A percentile compares a stretch with the other conserved stretches of the same genome.
Conservation (phyloP, 2,888 invertebrate species). For the Salticus scenicus region DNA sequence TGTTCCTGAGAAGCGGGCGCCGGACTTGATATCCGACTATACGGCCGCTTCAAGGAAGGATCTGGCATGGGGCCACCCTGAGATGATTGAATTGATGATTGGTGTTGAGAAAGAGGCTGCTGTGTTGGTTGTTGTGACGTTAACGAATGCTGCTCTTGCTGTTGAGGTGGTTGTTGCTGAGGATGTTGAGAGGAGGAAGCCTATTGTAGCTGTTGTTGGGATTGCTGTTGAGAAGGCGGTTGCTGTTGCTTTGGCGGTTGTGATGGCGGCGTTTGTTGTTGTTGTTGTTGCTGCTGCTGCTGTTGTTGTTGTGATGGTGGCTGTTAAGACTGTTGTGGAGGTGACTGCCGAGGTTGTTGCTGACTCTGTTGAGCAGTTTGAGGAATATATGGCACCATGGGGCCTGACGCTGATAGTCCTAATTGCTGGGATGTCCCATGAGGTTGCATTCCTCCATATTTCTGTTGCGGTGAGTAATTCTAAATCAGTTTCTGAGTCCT, state of each 20-base stretch:
- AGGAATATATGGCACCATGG: constrained; percentile 38
- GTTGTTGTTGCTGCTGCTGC: constrained; percentile 15
- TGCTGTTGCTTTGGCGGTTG: constrained; percentile 13
- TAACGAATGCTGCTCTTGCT: neutral
- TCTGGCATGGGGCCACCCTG: constrained; percentile 58
- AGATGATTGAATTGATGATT: constrained; percentile 20
- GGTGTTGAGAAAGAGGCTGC: neutral
- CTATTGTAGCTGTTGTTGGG: constrained; percentile 25
- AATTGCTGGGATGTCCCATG: constrained; percentile 40
- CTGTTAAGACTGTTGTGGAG: neutral
- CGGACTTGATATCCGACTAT: constrained; percentile 47
- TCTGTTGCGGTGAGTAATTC: no score
- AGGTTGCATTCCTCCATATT: constrained; percentile 36
- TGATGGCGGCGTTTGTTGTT: neutral
- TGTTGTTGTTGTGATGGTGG: constrained; percentile 13
- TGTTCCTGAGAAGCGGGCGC: constrained; percentile 39
- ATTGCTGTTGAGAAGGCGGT: constrained; percentile 16
- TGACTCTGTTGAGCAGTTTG: neutral
- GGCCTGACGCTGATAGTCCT: constrained; percentile 39
- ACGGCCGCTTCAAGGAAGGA: constrained; percentile 62
- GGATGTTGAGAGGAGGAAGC: no score
- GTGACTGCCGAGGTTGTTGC: constrained; percentile 21
- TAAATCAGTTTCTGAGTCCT: no score
- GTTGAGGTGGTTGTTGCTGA: constrained; percentile 13
- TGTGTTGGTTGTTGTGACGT: neutral